Percentiles rank a stretch among this genome's conserved stretches.
These are phyloP conservation scores for Cyclura pinguis DNA, from an alignment of 2,797 vertebrate genomes.

Conservation along the genomic window DNA sequence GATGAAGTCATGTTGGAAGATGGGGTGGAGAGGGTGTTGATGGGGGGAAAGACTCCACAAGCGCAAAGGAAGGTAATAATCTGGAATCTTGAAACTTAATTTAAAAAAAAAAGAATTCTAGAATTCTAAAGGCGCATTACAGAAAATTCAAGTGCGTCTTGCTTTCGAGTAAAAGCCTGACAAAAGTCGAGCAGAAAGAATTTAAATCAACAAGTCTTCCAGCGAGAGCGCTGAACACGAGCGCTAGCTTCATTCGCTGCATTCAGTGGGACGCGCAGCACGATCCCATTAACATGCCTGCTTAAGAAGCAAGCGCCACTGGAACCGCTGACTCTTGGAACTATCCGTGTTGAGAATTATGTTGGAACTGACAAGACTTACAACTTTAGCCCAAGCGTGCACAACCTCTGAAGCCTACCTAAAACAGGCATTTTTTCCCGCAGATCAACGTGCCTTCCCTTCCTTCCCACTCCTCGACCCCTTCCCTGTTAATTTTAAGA, in stretches of 20 bases:
- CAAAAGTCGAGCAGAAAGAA: constrained; percentile 6
- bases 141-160: neutral
- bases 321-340: neutral
- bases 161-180: neutral
- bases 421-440: neutral
- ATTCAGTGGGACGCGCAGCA: neutral
- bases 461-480: neutral
- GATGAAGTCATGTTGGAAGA: neutral
- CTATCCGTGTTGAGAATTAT: no score
- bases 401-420: neutral
- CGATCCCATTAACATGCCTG: no score
- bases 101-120: neutral
- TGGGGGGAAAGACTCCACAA: neutral
- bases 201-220: no score
- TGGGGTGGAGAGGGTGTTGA: neutral
- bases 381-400: neutral
- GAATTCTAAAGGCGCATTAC: neutral
- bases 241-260: no score
- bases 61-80: neutral
- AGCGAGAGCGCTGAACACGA: neutral
- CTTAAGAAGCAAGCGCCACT: neutral
- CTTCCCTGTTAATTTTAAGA: neutral
- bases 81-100: neutral
- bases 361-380: no score
- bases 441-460: neutral